Conservation (phyloP, 2,888 invertebrate genomes). For the Tryphoninae sp. region DNA sequence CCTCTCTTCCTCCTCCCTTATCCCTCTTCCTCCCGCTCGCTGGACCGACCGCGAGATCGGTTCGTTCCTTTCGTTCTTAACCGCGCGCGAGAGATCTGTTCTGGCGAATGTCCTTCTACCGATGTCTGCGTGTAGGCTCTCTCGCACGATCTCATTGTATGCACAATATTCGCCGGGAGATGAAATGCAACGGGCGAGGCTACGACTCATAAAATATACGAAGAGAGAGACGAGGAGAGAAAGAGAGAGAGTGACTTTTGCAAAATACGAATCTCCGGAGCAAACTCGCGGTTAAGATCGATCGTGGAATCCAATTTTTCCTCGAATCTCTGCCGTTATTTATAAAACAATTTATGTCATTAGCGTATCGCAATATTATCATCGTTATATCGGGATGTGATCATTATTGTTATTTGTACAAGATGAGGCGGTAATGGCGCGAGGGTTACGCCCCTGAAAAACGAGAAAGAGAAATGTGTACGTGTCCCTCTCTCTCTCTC, state of each 20-base stretch:
- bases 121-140: slow-evolving; percentile 16
- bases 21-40: slow-evolving; percentile 18
- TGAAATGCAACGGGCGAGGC: slow-evolving; percentile 6
- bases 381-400: neutral
- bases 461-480: slow-evolving; percentile 75
- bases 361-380: neutral
- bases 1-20: slow-evolving; percentile 47
- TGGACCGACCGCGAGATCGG: slow-evolving; percentile 41
- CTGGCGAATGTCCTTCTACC: slow-evolving; percentile 2
- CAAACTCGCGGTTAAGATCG: no score
- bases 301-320: neutral
- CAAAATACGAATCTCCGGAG: no score
- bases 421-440: slow-evolving; percentile 65
- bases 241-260: neutral
- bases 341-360: slow-evolving; percentile 14
- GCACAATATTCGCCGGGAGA: slow-evolving; percentile 57
- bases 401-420: slow-evolving; percentile 53
- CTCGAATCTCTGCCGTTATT: neutral
- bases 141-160: slow-evolving; percentile 63
- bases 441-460: slow-evolving; percentile 78
- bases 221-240: neutral
- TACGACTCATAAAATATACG: slow-evolving; percentile 50
- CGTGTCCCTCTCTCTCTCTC: slow-evolving; percentile 66
- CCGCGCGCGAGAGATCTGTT: slow-evolving; percentile 7
- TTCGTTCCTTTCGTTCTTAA: slow-evolving; percentile 46